Base-by-base conservation (phyloP, 1,140 invertebrate genomes). In the Plutomurus gul region DNA sequence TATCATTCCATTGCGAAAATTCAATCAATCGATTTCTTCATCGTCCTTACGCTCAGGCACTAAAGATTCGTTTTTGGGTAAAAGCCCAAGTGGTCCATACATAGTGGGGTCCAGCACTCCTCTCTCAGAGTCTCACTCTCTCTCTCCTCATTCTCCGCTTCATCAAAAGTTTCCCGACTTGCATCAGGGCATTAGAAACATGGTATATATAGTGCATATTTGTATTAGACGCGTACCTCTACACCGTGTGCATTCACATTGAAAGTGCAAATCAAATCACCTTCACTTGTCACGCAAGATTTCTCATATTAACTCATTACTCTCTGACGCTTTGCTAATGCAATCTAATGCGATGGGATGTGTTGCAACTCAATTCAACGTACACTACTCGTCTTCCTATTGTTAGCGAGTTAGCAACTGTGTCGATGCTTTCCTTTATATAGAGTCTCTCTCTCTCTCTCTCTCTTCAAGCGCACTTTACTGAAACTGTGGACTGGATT, bases 281-380 rank as follows among this genome's bases (percentile, higher is more conserved):
- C 60, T 71, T 36, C 49, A 76, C 77, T 78, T 82, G 81, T 82
- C 81, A 82, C 47, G 70, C 46, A 74, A 77, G 77, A 79, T 82
- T 79, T 82, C 81, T 81, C 81, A 79, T 56, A 82, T 79, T 82
- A 76, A 77, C 74, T 79, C 81, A 79, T 81, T 81, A 82, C 70
- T 72, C 36, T 20, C 70, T 72, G 70, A 39, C 70, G 70, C 70
- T 43, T 72, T 72, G 70, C 70, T 72, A 60, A 36, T 46, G 27
- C 30, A 46, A 75, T 46, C 22, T 49, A 75, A 75, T 65, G 56
- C 56, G 18, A 65, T 30, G 56, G 22, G 56, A 65, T 40, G 70
- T 65, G 56, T 65, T 65, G 56, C 56, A 65, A 65, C 56, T 65
- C 56, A 65, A 65, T 65, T 65, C 56, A 65, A 36, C 27, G 36